Evolutionary conservation across 2,888 invertebrate species (phyloP), one percentile per base, ranked within the genome.

Genomic region (Pyrocoelia pectoralis): DNA sequence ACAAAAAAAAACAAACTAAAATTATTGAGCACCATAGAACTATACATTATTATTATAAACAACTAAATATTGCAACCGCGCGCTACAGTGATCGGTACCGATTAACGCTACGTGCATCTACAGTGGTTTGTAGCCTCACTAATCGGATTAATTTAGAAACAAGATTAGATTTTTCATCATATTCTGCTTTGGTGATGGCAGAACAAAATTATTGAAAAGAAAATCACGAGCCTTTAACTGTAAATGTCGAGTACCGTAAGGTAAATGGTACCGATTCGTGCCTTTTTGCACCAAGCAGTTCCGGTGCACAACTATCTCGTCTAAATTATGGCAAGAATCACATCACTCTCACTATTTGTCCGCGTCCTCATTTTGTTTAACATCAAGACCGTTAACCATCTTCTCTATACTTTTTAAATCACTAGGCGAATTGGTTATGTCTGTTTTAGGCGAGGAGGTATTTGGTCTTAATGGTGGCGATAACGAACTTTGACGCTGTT

Each of bases 341-440:
- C 24, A 55, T 61, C 46, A 67, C n/a, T n/a, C 75, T 73, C 75
- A 79, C 76, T 79, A 78, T 72, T 79, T 77, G 61, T 80, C 79
- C 67, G 66, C 68, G 40, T 79, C 78, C 61, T 79, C 79, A 65
- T 63, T 86, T 71, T 89, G 87, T 80, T 93, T 93, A 71, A 94
- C 93, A 81, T 97, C 96, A 68, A 97, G 85, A 12, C 96, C 97
- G 83, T 96, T 97, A 72, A 97, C 95, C 97, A 97, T 97, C 81
- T 96, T 94, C 84, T 97, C 97, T 84, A 97, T 97, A 81, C 92
- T 95, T 83, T 96, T 96, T 72, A 97, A 87, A 83, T 97, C 96
- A 67, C 90, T 92, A 43, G 91, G 87, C 33, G 88, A 87, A 68
- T 85, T 86, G 68, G 87, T 89, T 55, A 78, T 77, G 74, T 82